Conservation (phyloP, 2,113 vertebrate species). For the Bos javanicus region DNA sequence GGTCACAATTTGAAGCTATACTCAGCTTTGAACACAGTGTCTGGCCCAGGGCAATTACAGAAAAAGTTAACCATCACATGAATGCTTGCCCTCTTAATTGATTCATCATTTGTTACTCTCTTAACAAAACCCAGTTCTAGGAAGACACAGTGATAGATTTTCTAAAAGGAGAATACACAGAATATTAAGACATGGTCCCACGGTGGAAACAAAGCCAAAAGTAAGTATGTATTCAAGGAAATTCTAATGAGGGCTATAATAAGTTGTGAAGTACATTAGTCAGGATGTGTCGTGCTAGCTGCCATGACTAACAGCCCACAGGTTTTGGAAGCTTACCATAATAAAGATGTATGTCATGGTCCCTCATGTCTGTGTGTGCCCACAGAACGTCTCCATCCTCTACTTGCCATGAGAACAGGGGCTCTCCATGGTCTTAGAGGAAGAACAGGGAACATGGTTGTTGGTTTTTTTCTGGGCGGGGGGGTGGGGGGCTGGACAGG, state of each 20-base stretch:
- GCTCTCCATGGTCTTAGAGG: neutral
- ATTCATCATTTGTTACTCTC: neutral
- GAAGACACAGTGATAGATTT: neutral
- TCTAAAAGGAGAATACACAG: neutral
- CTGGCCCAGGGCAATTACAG: neutral
- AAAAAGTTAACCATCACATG: neutral
- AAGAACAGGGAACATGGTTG: neutral
- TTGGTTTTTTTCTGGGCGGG: accelerated
- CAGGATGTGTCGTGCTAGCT: neutral
- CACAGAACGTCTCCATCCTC: neutral
- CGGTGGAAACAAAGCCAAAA: neutral
- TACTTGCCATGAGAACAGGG: neutral
- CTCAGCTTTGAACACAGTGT: neutral
- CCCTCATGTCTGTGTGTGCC: accelerated
- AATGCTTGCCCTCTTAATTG: neutral
- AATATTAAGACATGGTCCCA: neutral
- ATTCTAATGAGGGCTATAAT: neutral
- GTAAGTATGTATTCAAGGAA: neutral
- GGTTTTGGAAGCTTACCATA: neutral
- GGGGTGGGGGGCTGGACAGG: no score
- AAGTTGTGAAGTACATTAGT: accelerated
- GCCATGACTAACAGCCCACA: neutral
- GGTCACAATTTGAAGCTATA: neutral
- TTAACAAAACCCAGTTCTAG: neutral
- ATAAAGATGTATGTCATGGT: neutral